Conservation (phyloP, 2,888 invertebrate species). For the Uropetala carovei region DNA sequence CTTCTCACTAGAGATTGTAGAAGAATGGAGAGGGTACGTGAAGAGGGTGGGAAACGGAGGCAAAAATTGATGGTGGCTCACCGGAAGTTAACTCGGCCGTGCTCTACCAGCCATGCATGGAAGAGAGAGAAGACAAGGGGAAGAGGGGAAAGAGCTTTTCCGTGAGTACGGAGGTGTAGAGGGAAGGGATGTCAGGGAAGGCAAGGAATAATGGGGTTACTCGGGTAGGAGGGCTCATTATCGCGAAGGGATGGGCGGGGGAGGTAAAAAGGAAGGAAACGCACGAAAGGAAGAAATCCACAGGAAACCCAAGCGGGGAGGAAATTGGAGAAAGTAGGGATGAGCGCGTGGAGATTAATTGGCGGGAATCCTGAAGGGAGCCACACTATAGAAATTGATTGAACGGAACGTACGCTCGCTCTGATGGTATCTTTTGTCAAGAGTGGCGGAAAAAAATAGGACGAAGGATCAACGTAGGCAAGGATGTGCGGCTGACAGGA, state of each 20-base stretch:
- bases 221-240: neutral
- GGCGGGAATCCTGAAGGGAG: slow-evolving; percentile 11
- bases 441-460: neutral
- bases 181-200: slow-evolving; percentile 39
- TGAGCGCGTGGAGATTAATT: slow-evolving; percentile 8
- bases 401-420: neutral
- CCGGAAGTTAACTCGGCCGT: slow-evolving; percentile 55
- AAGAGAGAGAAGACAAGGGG: slow-evolving; percentile 68
- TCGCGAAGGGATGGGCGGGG: slow-evolving; percentile 67
- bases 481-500: neutral
- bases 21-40: neutral
- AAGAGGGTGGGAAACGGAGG: slow-evolving; percentile 66
- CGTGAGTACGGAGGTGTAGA: slow-evolving; percentile 48
- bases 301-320: neutral
- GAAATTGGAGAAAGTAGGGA: neutral
- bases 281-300: slow-evolving; percentile 6
- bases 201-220: neutral
- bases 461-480: neutral
- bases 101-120: slow-evolving; percentile 62
- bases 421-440: neutral
- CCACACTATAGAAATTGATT: neutral
- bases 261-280: slow-evolving; percentile 45
- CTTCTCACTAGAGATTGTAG: neutral
- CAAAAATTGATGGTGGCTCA: slow-evolving; percentile 4
- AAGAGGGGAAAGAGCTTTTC: slow-evolving; percentile 64